Conservation (phyloP, 2,888 invertebrate species). For the Plagodis dolabraria region DNA sequence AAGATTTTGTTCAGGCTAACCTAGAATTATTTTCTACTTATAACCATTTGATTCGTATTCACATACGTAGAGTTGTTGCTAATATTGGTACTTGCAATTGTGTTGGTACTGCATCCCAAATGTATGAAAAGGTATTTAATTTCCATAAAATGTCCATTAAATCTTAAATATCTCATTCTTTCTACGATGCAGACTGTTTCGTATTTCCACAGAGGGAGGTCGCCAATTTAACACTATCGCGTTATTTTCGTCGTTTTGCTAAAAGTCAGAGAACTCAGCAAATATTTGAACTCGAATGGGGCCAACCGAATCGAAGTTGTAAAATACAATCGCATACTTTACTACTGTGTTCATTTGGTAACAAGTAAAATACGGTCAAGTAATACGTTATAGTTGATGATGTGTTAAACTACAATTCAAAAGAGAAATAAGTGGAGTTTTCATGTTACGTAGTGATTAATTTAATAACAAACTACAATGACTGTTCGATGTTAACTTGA, state of each 20-base stretch:
- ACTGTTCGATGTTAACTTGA: background rate
- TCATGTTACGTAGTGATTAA: conserved; percentile 3
- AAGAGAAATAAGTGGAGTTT: background rate
- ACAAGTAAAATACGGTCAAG: no score
- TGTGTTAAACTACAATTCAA: background rate
- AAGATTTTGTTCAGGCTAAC: no score
- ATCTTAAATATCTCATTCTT: conserved; percentile 17
- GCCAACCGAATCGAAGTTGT: conserved; percentile 2
- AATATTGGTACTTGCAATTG: no score
- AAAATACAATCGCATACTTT: background rate
- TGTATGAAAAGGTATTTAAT: no score
- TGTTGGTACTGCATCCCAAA: no score
- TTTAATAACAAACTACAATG: background rate
- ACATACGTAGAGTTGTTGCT: no score
- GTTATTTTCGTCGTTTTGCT: conserved; percentile 2
- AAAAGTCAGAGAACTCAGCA: background rate
- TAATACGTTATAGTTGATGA: background rate
- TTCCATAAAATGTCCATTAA: background rate
- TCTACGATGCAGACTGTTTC: background rate
- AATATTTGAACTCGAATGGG: background rate
- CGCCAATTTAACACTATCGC: background rate
- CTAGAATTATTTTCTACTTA: no score
- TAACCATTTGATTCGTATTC: no score
- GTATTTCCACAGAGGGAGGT: background rate
- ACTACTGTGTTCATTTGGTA: background rate